Evolutionary conservation across 2,797 vertebrate genomes (phyloP).

Genomic region (Hephaestus fuliginosus): DNA sequence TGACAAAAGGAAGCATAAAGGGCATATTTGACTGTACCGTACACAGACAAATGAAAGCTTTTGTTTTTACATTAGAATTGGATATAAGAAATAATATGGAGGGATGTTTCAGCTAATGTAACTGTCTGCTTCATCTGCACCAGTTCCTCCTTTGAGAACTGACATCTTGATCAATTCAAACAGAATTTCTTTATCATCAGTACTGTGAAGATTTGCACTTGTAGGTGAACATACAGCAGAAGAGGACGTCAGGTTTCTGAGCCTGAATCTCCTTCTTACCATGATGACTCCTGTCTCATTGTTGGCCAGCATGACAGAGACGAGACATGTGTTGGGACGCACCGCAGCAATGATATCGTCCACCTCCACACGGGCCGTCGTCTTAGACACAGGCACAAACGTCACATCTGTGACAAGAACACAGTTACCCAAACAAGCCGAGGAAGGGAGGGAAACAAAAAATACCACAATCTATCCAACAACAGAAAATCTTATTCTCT

Average conservation of each 20-base stretch:
- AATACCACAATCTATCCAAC: no score
- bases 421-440: not conserved
- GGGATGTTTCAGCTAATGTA: not conserved
- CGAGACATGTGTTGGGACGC: conserved; percentile 91
- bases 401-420: conserved; percentile 87
- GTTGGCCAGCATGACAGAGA: conserved; percentile 97
- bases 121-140: not conserved
- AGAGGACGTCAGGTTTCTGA: not conserved
- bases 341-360: conserved; percentile 90
- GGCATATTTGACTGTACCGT: not conserved
- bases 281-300: conserved; percentile 97
- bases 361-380: conserved; percentile 87
- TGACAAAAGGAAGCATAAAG: conserved; percentile 64
- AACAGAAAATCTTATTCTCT: no score
- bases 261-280: conserved; percentile 82
- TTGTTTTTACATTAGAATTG: not conserved
- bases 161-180: not conserved
- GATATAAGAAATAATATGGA: not conserved
- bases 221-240: not conserved
- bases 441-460: not conserved
- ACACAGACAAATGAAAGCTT: not conserved
- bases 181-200: not conserved
- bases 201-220: conserved; percentile 1
- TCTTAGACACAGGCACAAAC: conserved; percentile 90
- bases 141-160: not conserved